These are phyloP conservation scores for Ptyas mucosa DNA, from an alignment of 2,113 vertebrate species.

Conservation along the genomic window DNA sequence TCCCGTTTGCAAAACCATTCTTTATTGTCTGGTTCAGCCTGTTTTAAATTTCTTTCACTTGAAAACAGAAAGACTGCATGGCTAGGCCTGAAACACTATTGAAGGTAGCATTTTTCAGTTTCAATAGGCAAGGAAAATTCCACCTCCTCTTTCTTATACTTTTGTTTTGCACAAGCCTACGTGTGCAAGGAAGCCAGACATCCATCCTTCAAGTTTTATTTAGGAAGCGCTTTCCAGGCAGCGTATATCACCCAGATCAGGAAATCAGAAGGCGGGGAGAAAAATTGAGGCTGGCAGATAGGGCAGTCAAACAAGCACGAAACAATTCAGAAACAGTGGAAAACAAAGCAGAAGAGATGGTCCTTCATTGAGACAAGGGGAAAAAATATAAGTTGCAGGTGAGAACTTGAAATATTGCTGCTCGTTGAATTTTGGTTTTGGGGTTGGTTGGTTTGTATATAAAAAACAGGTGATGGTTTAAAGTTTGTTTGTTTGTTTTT, in stretches of 20 bases:
- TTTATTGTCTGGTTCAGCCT: background rate
- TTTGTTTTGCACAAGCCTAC: background rate
- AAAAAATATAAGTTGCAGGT: background rate
- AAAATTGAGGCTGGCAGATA: background rate
- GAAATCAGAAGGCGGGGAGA: slow-evolving; percentile 22
- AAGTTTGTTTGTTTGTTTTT: too few species aligned
- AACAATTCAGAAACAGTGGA: background rate
- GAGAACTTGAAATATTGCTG: background rate
- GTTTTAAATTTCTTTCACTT: background rate
- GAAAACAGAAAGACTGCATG: background rate
- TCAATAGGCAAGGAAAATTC: background rate
- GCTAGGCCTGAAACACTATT: background rate
- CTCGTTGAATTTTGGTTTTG: background rate
- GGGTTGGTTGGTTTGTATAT: background rate
- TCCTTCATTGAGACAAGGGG: slow-evolving; percentile 32
- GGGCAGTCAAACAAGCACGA: slow-evolving; percentile 19
- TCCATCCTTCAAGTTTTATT: slow-evolving; percentile 6
- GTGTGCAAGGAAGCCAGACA: background rate
- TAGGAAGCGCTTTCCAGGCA: slow-evolving; percentile 19
- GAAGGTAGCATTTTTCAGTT: slow-evolving; percentile 11
- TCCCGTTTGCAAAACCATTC: background rate
- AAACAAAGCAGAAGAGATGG: slow-evolving; percentile 3
- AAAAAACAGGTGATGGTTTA: too few species aligned
- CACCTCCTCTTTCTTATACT: background rate
- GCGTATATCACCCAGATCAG: background rate